Evolutionary conservation across 2,888 invertebrate genomes (phyloP).

Genomic region (Uropetala carovei): DNA sequence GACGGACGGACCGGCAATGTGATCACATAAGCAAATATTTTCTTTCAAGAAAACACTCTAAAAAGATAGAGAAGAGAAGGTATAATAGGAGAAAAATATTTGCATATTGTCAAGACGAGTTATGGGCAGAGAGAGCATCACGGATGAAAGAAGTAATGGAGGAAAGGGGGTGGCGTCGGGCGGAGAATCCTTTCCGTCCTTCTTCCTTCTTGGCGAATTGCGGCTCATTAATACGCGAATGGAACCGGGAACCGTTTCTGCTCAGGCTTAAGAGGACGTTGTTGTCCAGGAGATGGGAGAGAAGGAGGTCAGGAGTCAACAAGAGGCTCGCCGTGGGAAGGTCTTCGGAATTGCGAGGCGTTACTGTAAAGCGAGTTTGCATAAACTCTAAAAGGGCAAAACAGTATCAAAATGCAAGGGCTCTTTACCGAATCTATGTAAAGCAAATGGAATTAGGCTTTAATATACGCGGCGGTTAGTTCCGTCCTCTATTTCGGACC

Average conservation of each 20-base stretch:
- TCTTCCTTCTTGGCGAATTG: background rate
- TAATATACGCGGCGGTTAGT: background rate
- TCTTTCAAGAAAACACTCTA: no score
- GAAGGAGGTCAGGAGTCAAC: slow-evolving; percentile 47
- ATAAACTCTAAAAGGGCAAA: background rate
- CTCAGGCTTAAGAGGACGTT: background rate
- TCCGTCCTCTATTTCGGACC: background rate
- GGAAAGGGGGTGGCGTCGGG: background rate
- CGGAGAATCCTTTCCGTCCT: background rate
- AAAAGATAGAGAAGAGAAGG: no score
- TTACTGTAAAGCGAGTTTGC: slow-evolving; percentile 36
- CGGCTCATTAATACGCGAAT: slow-evolving; percentile 36
- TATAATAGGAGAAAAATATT: no score
- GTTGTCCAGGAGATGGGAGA: background rate
- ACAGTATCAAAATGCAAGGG: background rate
- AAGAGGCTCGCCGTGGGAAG: slow-evolving; percentile 2
- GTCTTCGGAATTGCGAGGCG: background rate
- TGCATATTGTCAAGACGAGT: no score
- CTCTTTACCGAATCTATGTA: background rate
- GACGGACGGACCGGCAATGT: no score
- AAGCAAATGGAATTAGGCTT: background rate
- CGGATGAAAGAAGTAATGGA: background rate
- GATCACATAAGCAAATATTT: no score
- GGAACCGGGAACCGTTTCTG: background rate
- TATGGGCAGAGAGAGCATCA: no score